Conservation (phyloP, 1,140 invertebrate species). For the Tetramorium alpestre region DNA sequence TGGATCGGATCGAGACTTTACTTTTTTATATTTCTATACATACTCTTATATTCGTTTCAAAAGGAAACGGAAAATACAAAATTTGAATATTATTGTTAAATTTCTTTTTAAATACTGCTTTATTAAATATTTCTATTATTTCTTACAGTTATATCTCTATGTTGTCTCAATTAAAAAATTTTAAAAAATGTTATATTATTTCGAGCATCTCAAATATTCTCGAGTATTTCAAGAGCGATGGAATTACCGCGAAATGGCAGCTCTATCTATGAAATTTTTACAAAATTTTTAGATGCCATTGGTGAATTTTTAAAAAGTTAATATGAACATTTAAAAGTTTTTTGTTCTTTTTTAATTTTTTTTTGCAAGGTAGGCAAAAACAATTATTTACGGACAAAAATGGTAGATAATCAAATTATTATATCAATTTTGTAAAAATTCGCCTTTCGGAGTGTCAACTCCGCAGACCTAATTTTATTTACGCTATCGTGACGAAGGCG, state of each 20-base stretch:
- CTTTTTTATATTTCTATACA: neutral
- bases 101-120: neutral
- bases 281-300: too few relatives aligned
- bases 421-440: too few relatives aligned
- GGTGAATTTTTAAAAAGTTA: too few relatives aligned
- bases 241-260: neutral
- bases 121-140: neutral
- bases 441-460: too few relatives aligned
- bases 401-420: too few relatives aligned
- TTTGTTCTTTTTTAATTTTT: too few relatives aligned
- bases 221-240: neutral
- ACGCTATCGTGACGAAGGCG: slow-evolving; percentile 9
- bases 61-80: neutral
- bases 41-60: neutral
- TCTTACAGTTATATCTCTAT: neutral
- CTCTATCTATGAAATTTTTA: too few relatives aligned
- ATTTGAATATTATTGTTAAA: neutral
- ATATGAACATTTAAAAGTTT: too few relatives aligned
- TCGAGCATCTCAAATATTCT: neutral
- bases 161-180: neutral
- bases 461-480: neutral
- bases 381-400: too few relatives aligned
- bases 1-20: neutral
- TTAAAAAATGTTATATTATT: neutral
- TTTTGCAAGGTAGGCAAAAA: too few relatives aligned